Percentiles rank a stretch among this genome's conserved stretches.
phyloP scores from a whole-genome alignment of 2,888 invertebrate genomes.

The Girardia tigrina region DNA sequence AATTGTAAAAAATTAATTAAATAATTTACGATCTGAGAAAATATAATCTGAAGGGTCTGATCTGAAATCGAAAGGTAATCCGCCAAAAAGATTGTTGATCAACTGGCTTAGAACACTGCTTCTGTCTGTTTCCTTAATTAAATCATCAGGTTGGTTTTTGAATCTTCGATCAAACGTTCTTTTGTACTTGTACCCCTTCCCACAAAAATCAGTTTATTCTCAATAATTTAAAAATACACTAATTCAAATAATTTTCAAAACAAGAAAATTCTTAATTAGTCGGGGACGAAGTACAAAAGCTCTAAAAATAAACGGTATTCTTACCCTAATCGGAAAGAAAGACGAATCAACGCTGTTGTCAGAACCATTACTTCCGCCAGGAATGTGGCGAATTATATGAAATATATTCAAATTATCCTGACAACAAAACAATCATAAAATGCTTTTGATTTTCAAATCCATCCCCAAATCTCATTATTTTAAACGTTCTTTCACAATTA shows the following conservation, averaged over 20 bases:
- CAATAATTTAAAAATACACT: background rate
- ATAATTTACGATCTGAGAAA: background rate
- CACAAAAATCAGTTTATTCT: too few species aligned
- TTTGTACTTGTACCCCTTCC: too few species aligned
- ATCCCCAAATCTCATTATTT: too few species aligned
- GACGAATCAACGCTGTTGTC: background rate
- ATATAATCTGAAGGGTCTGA: conserved; percentile 9
- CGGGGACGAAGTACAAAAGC: too few species aligned
- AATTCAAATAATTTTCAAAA: background rate
- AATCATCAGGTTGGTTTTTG: too few species aligned
- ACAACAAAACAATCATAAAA: too few species aligned
- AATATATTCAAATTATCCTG: background rate
- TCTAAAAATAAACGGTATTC: too few species aligned
- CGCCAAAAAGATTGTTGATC: background rate
- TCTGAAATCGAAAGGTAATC: conserved; percentile 12
- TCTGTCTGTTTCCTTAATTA: background rate
- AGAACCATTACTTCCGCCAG: background rate
- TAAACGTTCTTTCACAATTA: too few species aligned
- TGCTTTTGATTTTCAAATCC: too few species aligned
- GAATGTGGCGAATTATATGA: conserved; percentile 5
- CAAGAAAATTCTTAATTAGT: too few species aligned
- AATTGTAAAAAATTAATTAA: background rate
- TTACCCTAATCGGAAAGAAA: background rate
- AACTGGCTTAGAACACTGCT: background rate
- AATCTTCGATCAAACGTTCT: too few species aligned